phyloP scores from a whole-genome alignment of 1,140 invertebrate species.

The Leptinotarsa defecta region DNA sequence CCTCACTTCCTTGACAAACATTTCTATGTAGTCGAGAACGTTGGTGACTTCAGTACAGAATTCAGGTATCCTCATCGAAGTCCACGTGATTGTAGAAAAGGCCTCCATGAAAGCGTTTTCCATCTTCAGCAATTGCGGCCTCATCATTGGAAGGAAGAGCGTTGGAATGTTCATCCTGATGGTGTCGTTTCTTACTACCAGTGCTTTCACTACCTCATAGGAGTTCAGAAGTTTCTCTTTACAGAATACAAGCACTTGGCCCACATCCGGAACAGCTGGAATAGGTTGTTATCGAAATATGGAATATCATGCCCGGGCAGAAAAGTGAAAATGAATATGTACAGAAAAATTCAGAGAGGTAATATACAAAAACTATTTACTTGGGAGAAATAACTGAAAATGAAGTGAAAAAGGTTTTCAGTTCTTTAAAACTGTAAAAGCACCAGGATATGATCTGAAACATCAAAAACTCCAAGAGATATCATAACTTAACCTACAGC shows the following conservation, averaged over 20 bases:
- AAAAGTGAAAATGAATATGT: no score
- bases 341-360: no score
- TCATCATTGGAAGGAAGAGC: constrained; percentile 71
- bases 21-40: constrained; percentile 68
- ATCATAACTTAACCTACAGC: no score
- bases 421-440: no score
- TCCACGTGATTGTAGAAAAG: constrained; percentile 78
- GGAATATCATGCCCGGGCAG: no score
- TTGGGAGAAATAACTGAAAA: no score
- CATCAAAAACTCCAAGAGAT: no score
- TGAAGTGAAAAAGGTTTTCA: no score
- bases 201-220: constrained; percentile 62
- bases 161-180: constrained; percentile 64
- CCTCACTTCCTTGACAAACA: constrained; percentile 68
- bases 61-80: constrained; percentile 72
- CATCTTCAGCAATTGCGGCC: constrained; percentile 69
- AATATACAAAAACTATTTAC: no score
- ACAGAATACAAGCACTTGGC: constrained; percentile 68
- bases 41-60: constrained; percentile 65
- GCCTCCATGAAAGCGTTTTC: constrained; percentile 76
- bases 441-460: no score
- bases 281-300: no score
- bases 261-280: constrained; percentile 66
- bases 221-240: constrained; percentile 67
- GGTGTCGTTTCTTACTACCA: constrained; percentile 65